Evolutionary conservation across 2,888 invertebrate species (phyloP).

Genomic region (Venustoraphidia nigricollis): DNA sequence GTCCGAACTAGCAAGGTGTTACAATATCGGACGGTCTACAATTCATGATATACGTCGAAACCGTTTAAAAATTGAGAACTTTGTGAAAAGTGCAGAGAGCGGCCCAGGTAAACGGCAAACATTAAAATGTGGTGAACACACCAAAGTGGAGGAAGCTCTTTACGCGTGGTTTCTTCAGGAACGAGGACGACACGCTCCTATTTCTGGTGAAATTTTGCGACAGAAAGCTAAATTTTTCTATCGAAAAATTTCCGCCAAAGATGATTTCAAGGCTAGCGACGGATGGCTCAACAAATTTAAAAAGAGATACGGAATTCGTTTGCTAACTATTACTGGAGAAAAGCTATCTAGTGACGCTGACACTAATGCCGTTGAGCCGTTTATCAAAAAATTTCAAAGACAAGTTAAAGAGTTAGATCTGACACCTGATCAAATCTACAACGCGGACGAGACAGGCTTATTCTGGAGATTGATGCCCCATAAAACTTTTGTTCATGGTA

Average conservation of each 20-base stretch:
- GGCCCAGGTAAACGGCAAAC: background rate
- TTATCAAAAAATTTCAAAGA: conserved; percentile 16
- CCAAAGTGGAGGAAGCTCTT: conserved; percentile 12
- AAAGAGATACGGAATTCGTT: conserved; percentile 7
- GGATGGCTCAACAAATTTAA: conserved; percentile 10
- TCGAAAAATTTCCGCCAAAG: background rate
- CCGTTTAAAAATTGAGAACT: too few relatives aligned
- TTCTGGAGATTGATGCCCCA: conserved; percentile 13
- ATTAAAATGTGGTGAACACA: conserved; percentile 9
- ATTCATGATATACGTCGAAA: too few relatives aligned
- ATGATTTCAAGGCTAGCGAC: conserved; percentile 8
- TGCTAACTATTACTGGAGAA: conserved; percentile 3
- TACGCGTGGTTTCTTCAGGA: conserved; percentile 13
- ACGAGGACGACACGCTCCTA: background rate
- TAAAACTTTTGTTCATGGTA: conserved; percentile 10
- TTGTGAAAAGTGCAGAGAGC: too few relatives aligned
- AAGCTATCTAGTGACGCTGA: conserved; percentile 6
- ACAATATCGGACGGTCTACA: too few relatives aligned
- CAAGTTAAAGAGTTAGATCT: conserved; percentile 6
- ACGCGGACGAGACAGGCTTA: conserved; percentile 13
- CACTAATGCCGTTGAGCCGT: conserved; percentile 12
- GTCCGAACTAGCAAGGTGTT: too few relatives aligned
- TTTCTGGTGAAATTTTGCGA: background rate
- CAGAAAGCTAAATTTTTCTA: background rate
- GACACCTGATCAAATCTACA: conserved; percentile 6